Conservation (phyloP, 2,113 vertebrate species). For the Cyprinodon variegatus region DNA sequence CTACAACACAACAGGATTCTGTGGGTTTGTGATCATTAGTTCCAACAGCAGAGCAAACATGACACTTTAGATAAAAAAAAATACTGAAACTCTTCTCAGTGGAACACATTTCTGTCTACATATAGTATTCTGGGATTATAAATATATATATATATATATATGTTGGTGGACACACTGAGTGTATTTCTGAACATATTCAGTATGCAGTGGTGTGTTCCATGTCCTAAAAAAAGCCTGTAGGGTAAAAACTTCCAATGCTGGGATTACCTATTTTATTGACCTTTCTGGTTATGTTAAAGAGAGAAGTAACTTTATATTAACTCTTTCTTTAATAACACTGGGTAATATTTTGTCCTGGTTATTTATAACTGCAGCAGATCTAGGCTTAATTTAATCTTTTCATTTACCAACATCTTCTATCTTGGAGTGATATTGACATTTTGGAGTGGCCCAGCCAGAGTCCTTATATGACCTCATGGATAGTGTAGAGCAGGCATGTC, state of each 20-base stretch:
- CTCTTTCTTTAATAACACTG: no score
- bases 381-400: background rate
- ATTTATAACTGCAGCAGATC: background rate
- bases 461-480: background rate
- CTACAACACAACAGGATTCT: constrained; percentile 40
- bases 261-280: background rate
- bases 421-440: background rate
- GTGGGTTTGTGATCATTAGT: constrained; percentile 42
- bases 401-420: background rate
- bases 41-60: constrained; percentile 7
- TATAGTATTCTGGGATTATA: background rate
- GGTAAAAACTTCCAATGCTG: background rate
- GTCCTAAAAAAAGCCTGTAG: background rate
- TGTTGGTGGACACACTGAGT: background rate
- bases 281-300: background rate
- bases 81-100: background rate
- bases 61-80: background rate
- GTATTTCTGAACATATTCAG: background rate
- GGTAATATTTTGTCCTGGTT: background rate
- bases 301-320: background rate
- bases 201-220: background rate
- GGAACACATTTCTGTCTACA: background rate
- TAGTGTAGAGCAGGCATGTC: no score
- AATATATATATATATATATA: background rate
- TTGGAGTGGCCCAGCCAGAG: background rate